Conservation (phyloP, 2,113 vertebrate genomes). For the Tylochromis polylepis region DNA sequence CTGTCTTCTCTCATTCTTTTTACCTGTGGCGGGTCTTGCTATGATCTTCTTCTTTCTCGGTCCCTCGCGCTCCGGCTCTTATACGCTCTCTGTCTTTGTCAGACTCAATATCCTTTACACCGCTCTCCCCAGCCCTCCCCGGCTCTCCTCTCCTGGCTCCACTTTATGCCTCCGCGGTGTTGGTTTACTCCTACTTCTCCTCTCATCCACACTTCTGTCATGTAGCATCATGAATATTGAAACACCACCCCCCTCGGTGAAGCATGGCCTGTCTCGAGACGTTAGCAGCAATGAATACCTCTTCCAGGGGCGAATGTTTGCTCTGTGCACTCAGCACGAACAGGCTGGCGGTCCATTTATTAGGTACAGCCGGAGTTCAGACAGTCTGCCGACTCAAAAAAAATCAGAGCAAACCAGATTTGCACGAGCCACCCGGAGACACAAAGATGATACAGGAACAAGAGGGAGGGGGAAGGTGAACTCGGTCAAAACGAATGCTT, state of each 20-base stretch:
- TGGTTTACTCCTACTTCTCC: constrained; percentile 12
- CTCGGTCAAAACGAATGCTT: background rate
- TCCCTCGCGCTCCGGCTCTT: background rate
- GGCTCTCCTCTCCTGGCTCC: background rate
- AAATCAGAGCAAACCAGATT: background rate
- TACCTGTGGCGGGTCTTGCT: background rate
- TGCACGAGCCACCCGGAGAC: background rate
- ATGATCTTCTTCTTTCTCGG: background rate
- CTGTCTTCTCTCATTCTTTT: background rate
- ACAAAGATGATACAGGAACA: background rate
- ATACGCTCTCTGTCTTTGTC: background rate
- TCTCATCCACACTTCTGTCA: constrained; percentile 23
- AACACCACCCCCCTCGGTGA: background rate
- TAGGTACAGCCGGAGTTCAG: background rate
- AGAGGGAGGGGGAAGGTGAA: background rate
- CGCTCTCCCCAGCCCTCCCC: background rate
- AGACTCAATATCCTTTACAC: background rate
- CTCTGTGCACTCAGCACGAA: background rate
- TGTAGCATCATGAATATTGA: constrained; percentile 41
- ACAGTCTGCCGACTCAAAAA: background rate
- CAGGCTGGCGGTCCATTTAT: background rate
- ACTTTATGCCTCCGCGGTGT: background rate
- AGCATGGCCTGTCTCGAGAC: constrained; percentile 16
- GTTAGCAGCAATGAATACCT: background rate
- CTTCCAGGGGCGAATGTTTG: background rate